Conservation (phyloP, 2,797 vertebrate genomes). For the Amazona finschi region DNA sequence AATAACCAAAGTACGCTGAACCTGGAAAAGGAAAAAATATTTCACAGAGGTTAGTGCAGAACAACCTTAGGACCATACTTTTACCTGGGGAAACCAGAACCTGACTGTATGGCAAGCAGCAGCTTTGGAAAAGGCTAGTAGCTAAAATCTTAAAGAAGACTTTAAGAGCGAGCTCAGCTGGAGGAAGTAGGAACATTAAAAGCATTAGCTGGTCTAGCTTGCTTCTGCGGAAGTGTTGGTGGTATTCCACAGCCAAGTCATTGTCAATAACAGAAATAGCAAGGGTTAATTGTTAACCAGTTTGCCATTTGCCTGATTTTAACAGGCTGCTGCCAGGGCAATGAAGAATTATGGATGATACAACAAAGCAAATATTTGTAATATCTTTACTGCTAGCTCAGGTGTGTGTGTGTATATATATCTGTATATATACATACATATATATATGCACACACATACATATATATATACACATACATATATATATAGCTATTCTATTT, state of each 20-base stretch:
- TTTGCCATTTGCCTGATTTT: constrained; percentile 38
- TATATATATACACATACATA: not conserved
- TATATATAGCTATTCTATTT: not conserved
- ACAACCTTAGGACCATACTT: not conserved
- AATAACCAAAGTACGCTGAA: not conserved
- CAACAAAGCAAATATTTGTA: constrained; percentile 18
- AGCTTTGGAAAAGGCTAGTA: not conserved
- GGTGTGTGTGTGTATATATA: not conserved
- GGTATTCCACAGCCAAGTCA: not conserved
- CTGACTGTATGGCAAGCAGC: not conserved
- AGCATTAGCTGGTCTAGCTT: not conserved
- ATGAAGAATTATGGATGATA: not conserved
- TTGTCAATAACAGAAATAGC: not conserved
- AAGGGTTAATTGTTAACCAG: constrained; percentile 20
- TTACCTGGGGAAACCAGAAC: not conserved
- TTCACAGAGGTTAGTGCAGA: not conserved
- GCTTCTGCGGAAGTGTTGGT: not conserved
- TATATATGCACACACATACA: not conserved
- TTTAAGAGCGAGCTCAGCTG: not conserved
- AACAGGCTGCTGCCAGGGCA: not conserved
- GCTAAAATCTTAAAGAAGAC: not conserved
- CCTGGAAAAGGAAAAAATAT: not conserved
- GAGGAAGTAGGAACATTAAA: not conserved
- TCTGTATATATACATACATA: not conserved
- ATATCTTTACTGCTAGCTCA: not conserved